A percentile compares a stretch with the other conserved stretches of the same genome.
Evolutionary conservation across 2,888 invertebrate genomes (phyloP).

Genomic region (Timandra comae): DNA sequence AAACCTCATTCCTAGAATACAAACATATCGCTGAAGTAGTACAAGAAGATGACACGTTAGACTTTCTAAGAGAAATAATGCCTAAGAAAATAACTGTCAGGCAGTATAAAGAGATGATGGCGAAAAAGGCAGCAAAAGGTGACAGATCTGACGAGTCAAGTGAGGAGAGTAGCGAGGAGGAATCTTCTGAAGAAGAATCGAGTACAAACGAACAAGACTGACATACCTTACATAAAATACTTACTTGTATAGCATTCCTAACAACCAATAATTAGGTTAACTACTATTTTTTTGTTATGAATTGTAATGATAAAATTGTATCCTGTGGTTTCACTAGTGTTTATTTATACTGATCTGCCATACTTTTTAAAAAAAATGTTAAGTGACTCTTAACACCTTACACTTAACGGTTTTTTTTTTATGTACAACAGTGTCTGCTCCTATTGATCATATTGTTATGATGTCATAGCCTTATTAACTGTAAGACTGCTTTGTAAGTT

Average conservation of each 20-base stretch:
- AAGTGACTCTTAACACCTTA: no score
- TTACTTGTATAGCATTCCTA: no score
- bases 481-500: no score
- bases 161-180: conserved; percentile 54
- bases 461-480: no score
- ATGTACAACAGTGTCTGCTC: no score
- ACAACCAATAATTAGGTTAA: conserved; percentile 1
- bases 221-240: no score
- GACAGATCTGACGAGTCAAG: conserved; percentile 48
- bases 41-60: conserved; percentile 80
- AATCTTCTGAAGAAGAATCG: conserved; percentile 47
- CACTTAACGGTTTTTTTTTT: no score
- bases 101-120: conserved; percentile 81
- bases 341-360: no score
- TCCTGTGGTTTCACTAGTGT: no score
- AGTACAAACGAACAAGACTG: conserved; percentile 49
- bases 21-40: conserved; percentile 84
- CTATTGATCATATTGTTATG: no score
- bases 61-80: conserved; percentile 84
- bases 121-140: conserved; percentile 65
- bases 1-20: conserved; percentile 78
- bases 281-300: not conserved
- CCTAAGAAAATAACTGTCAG: conserved; percentile 84
- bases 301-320: no score
- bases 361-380: no score